Evolutionary conservation across 2,888 invertebrate genomes (phyloP).

Genomic region (Mesochorus sp.): DNA sequence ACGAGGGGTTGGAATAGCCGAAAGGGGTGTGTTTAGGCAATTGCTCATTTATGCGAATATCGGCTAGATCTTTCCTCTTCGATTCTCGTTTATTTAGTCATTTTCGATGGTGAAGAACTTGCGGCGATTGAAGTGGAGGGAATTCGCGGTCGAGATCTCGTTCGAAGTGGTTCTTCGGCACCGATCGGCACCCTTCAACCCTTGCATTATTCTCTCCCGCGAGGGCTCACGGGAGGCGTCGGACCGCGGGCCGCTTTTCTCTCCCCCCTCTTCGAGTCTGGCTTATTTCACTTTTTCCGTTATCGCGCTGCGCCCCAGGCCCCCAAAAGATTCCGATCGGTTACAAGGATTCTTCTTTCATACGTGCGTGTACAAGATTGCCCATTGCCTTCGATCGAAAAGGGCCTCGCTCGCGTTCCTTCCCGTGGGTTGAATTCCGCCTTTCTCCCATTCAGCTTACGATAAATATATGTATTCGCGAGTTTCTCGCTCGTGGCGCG

Average conservation of each 20-base stretch:
- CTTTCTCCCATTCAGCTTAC: neutral
- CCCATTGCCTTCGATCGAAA: neutral
- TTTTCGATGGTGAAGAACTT: constrained; percentile 8
- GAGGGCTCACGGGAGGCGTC: constrained; percentile 54
- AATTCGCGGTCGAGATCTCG: constrained; percentile 50
- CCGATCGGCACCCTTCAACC: constrained; percentile 62
- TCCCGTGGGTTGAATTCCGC: neutral
- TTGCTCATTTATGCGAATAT: constrained; percentile 51
- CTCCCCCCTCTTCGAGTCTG: constrained; percentile 29
- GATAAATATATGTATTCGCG: constrained; percentile 9
- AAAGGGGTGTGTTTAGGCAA: constrained; percentile 21
- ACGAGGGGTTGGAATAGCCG: neutral
- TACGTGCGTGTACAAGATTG: neutral
- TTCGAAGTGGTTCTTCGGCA: constrained; percentile 50
- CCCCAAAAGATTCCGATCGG: constrained; percentile 76
- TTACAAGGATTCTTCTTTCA: constrained; percentile 75
- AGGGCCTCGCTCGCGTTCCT: neutral
- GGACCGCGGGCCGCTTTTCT: constrained; percentile 42
- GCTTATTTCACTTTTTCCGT: constrained; percentile 61
- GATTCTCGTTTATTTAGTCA: constrained; percentile 47
- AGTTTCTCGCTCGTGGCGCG: constrained; percentile 45
- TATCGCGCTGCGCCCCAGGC: constrained; percentile 52
- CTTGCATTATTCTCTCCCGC: constrained; percentile 48
- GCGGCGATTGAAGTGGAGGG: constrained; percentile 45
- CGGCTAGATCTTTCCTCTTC: constrained; percentile 30